Evolutionary conservation across 1,140 invertebrate genomes (phyloP).

Genomic region (Drosophila ambigua): DNA sequence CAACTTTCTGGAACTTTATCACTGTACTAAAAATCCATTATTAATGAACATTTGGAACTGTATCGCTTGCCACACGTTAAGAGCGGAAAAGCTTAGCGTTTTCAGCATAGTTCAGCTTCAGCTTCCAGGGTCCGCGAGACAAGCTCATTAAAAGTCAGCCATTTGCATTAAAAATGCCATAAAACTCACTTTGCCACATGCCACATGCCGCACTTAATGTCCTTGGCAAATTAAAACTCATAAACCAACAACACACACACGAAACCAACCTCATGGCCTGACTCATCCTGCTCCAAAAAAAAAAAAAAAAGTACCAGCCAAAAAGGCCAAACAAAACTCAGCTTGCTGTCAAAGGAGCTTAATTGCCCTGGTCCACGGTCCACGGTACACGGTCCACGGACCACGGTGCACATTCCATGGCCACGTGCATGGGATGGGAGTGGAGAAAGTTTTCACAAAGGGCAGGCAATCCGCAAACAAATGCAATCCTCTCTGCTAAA

Average conservation of each 20-base stretch:
- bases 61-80: constrained; percentile 3
- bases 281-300: neutral
- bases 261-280: constrained; percentile 22
- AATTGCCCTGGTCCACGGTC: constrained; percentile 50
- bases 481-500: constrained; percentile 54
- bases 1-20: constrained; percentile 5
- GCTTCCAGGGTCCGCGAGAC: constrained; percentile 14
- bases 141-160: constrained; percentile 52
- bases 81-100: constrained; percentile 18
- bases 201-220: constrained; percentile 45
- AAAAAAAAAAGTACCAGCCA: constrained; percentile 1
- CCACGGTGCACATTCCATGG: constrained; percentile 12
- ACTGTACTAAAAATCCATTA: constrained; percentile 19
- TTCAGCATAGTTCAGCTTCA: neutral
- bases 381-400: neutral
- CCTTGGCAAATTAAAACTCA: constrained; percentile 66
- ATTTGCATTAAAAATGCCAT: constrained; percentile 60
- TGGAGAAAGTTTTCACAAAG: constrained; percentile 61
- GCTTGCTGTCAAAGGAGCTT: constrained; percentile 64
- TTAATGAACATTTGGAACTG: constrained; percentile 34
- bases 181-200: constrained; percentile 48
- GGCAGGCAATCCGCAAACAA: constrained; percentile 53
- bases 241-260: constrained; percentile 34
- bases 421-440: constrained; percentile 18
- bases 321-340: constrained; percentile 44